Conservation (phyloP, 2,797 vertebrate genomes). For the Acipenser oxyrinchus region DNA sequence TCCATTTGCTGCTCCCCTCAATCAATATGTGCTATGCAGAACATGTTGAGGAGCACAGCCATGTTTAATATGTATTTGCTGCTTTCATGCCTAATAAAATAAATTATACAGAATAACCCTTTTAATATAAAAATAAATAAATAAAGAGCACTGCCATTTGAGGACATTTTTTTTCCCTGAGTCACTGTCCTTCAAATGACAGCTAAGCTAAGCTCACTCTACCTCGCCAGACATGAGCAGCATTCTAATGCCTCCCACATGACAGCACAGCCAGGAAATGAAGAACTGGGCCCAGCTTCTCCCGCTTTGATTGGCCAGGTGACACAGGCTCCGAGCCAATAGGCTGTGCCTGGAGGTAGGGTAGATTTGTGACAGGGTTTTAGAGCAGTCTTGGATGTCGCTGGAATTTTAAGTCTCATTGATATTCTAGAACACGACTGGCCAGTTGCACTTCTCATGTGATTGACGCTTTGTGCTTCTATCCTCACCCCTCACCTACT, state of each 20-base stretch:
- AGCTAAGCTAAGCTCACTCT: conserved; percentile 15
- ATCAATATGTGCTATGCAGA: too few species aligned
- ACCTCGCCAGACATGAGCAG: conserved; percentile 13
- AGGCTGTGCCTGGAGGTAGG: not conserved
- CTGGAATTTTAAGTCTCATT: conserved; percentile 13
- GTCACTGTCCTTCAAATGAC: conserved; percentile 22
- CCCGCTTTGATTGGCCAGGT: conserved; percentile 6
- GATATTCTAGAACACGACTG: conserved; percentile 11
- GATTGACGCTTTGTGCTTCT: conserved; percentile 5
- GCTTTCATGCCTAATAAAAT: too few species aligned
- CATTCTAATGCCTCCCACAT: conserved; percentile 13
- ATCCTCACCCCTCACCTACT: conserved; percentile 11
- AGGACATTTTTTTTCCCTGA: conserved; percentile 3
- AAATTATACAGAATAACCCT: too few species aligned
- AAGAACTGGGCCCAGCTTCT: conserved; percentile 1
- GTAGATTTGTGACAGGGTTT: not conserved
- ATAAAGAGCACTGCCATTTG: too few species aligned
- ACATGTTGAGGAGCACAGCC: too few species aligned
- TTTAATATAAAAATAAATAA: too few species aligned
- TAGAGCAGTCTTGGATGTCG: conserved; percentile 3
- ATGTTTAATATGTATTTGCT: too few species aligned
- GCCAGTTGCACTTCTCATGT: conserved; percentile 9
- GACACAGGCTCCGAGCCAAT: conserved; percentile 8
- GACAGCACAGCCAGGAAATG: conserved; percentile 8
- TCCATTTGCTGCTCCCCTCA: too few species aligned